Base-by-base conservation (phyloP, 2,888 invertebrate species). In the Stenodera caucasica region DNA sequence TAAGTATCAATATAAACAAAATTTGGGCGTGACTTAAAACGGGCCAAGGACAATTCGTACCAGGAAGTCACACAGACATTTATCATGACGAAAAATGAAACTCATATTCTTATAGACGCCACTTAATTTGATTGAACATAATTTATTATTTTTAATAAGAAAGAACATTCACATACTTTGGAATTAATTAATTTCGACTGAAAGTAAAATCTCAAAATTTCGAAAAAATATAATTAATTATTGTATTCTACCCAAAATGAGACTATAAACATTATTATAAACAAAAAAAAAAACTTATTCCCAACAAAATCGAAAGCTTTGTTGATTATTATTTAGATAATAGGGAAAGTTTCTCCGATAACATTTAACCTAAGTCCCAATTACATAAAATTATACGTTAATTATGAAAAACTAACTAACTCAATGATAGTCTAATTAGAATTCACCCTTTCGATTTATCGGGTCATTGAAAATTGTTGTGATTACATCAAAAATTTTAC, bases 371-470 rank as follows among this genome's bases (percentile, higher is more conserved):
- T 12, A 45, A 21, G 45, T 21, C 45, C 45, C 12, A 45, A 12
- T 45, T 45, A 5, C 45, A 45, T 45, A 45, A 18, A 45, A 45
- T 45, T 45, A 45, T 18, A n/a, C n/a, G n/a, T n/a, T n/a, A n/a
- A n/a, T n/a, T n/a, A n/a, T n/a, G n/a, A n/a, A n/a, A n/a, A n/a
- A n/a, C n/a, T n/a, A n/a, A n/a, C n/a, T n/a, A n/a, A n/a, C n/a
- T n/a, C n/a, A n/a, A n/a, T n/a, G n/a, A n/a, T n/a, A n/a, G n/a
- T n/a, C n/a, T n/a, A 21, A 21, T 45, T 21, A 8, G 21, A 21
- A 45, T 37, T 37, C 8, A 32, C 32, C 32, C 12, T 32, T 1
- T 32, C 15, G 15, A 37, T 40, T 40, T 40, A 40, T 45, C 21
- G 21, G 45, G 45, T 21, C 45, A 45, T 18, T 18, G 18, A 40